Base-by-base conservation (phyloP, 2,113 vertebrate species). In the Balaenoptera acutorostrata region DNA sequence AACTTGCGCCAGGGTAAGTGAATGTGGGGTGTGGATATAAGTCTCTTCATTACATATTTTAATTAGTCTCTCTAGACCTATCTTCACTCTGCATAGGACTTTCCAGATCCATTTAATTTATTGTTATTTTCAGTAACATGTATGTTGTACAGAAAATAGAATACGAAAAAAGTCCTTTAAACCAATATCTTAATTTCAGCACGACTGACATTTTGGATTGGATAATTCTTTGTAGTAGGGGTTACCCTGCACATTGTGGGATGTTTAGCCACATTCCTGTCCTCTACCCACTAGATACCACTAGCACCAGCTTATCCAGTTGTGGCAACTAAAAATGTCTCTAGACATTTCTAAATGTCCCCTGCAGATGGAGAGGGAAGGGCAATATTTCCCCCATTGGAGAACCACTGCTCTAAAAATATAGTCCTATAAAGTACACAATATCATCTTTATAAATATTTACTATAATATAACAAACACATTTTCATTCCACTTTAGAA, bases 401-500 rank as follows among this genome's bases (percentile, higher is more conserved):
- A 92, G 39, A 93, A 94, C 18, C 2, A 74, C 23, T 57, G 41
- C 3, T 82, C n/a, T 69, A n/a, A 96, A 95, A 75, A 27, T 3
- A 49, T 6, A 78, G 64, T 74, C 25, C 10, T 29, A 59, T 46
- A 31, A 63, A 80, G 15, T 17, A 9, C 21, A 86, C 39, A 75
- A 10, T 57, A 63, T 87, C 78, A 84, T 87, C 33, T 39, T 44
- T 80, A 55, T 49, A 59, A 88, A 87, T 81, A 81, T 41, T 90
- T 87, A 78, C 33, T 63, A 41, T 91, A 63, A 39, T 61, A 59
- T 55, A 90, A 80, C 11, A 77, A 94, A 72, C 9, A 63, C 15
- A 74, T 89, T 96, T 96, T 81, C 29, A 97, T 81, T 92, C 3
- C 15, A 59, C 8, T 84, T 95, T 10, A 84, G 74, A 94, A 94